phyloP scores from a whole-genome alignment of 2,113 vertebrate genomes.

The Archilochus colubris region DNA sequence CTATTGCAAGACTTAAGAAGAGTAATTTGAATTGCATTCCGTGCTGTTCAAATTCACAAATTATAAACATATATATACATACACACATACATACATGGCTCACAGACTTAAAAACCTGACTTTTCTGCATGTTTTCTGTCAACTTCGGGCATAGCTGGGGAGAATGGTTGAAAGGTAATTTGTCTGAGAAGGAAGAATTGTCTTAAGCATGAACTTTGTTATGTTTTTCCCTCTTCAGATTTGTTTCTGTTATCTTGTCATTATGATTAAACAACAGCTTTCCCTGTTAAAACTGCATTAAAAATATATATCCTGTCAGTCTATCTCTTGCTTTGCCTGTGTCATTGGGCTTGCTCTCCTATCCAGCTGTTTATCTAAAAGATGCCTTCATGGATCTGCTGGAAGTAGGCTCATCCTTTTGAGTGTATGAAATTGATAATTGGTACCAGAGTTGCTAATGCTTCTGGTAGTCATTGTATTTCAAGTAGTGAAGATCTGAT shows the following conservation, averaged over 20 bases:
- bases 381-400: not conserved
- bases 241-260: not conserved
- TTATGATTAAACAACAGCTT: not conserved
- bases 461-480: not conserved
- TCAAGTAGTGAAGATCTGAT: not conserved
- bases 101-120: not conserved
- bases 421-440: not conserved
- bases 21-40: not conserved
- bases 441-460: not conserved
- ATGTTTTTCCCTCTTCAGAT: not conserved
- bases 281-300: not conserved
- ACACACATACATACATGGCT: not conserved
- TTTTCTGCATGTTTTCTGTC: not conserved
- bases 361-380: not conserved
- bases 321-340: not conserved
- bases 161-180: not conserved
- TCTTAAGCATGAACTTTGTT: not conserved
- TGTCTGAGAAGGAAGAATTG: not conserved
- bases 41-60: not conserved
- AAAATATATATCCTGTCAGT: not conserved
- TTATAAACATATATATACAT: too few relatives aligned
- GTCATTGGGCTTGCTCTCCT: not conserved
- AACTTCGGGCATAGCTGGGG: not conserved
- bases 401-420: not conserved
- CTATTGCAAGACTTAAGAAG: not conserved